Evolutionary conservation across 2,113 vertebrate genomes (phyloP), one percentile per base, ranked within the genome.

Genomic region (Zootoca vivipara): DNA sequence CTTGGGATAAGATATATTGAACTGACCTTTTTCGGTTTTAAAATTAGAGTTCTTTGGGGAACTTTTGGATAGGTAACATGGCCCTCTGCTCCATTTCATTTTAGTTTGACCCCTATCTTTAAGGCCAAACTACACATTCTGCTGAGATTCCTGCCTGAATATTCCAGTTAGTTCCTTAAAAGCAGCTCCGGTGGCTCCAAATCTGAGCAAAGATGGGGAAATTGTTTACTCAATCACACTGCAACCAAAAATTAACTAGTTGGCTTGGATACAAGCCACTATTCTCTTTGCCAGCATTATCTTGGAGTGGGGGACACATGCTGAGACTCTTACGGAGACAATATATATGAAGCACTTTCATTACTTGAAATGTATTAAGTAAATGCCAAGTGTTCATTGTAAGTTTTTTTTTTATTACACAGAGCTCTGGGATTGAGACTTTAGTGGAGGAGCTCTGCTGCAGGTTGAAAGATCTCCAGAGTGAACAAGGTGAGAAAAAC

Each of bases 381-480:
- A 8, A 35, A 24, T 56, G 40, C 40, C 65, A 46, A 26, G 1
- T 40, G 20, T 12, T 83, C 42, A 69, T 56, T 46, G 10, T 46
- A 35, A 78, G 40, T 69, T 35, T 79, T 85, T 93, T 78, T 94
- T 5, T 90, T 72, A 65, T 78, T 24, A 0, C 78, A 9, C 97
- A 99, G 99, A 99, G 98, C 96, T 99, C 99, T 95, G 99, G 98
- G 84, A 99, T 99, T 90, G 99, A 99, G 97, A 99, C 98, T 4
- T 96, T 99, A 94, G 99, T 99, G 95, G 99, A 99, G 95, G 99
- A 99, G 97, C 99, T 99, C 95, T 99, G 98, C 97, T 99, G 98
- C 95, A 98, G 98, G 94, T 97, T 99, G 92, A 99, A 99, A 95
- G 99, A 99, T 95, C 98, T 99, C 95, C 98, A 99, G 96, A 98